phyloP scores from a whole-genome alignment of 2,797 vertebrate genomes.

The Rhinophrynus dorsalis region DNA sequence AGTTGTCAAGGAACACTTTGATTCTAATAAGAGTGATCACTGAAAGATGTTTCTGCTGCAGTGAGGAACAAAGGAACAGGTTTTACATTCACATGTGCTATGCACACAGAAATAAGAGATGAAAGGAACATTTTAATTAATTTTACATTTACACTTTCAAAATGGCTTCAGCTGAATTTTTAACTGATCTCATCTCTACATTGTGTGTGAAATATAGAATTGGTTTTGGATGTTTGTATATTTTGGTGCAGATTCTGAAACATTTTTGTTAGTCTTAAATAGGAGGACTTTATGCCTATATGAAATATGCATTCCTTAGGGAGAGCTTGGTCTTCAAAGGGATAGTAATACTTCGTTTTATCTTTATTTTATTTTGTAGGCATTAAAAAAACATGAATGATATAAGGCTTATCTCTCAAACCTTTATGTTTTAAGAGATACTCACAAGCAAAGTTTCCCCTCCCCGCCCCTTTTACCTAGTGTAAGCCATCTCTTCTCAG shows the following conservation, averaged over 20 bases:
- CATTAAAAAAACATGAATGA: too few relatives aligned
- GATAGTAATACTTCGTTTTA: too few relatives aligned
- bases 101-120: slow-evolving; percentile 8
- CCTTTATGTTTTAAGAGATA: too few relatives aligned
- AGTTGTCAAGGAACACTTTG: slow-evolving; percentile 28
- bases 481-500: too few relatives aligned
- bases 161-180: slow-evolving; percentile 2
- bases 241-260: neutral
- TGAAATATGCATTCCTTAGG: too few relatives aligned
- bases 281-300: too few relatives aligned
- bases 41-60: neutral
- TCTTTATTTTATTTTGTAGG: too few relatives aligned
- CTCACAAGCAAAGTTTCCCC: too few relatives aligned
- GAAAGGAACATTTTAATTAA: slow-evolving; percentile 21
- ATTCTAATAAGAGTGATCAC: neutral
- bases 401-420: too few relatives aligned
- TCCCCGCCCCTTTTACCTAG: too few relatives aligned
- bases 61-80: neutral
- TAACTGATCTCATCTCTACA: neutral
- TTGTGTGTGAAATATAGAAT: neutral
- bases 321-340: too few relatives aligned
- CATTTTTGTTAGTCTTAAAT: neutral
- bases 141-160: slow-evolving; percentile 4
- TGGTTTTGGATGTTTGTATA: neutral
- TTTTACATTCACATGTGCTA: slow-evolving; percentile 8